Base-by-base conservation (phyloP, 2,888 invertebrate species). In the Euphydryas editha region DNA sequence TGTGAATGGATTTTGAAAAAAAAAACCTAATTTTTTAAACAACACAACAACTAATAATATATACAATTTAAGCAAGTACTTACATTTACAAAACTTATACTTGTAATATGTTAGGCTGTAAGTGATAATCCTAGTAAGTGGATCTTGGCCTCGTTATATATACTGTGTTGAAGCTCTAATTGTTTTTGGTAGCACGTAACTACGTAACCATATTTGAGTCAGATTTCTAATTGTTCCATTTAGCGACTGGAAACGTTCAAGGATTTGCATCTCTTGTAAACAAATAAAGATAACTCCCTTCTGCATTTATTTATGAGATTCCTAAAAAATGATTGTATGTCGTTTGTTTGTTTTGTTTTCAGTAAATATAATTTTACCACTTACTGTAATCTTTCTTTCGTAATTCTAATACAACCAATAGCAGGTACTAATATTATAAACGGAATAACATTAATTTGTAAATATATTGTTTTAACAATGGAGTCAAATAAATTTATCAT, bases 141-240 rank as follows among this genome's bases (percentile, higher is more conserved):
- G 70, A 76, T 77, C 72, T 75, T 76, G 81, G 78, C 84, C 84
- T 78, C 78, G 76, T 77, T 81, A 81, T 78, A 81, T 78, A 85
- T 81, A 6, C 49, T 83, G 81, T 78, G 73, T 75, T 66, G 77
- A 70, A 75, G 81, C 71, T 78, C 88, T 90, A 91, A 90, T 90
- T 89, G 86, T 83, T 84, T 86, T 86, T 80, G 80, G 83, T 78
- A 82, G 79, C 87, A 85, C 83, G 85, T 86, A 80, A 85, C 80
- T 79, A 77, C 76, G 81, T 61, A 58, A 61, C 63, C 59, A 58
- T 36, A 61, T 85, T 86, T 77, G 85, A 84, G 81, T 80, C 75
- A 73, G 83, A 84, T 87, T 86, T 86, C 87, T 90, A 90, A 90
- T 88, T 89, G 85, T 79, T 81, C 72, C 81, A 84, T 76, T 88